Evolutionary conservation across 2,888 invertebrate genomes (phyloP), one percentile per base, ranked within the genome.

Genomic region (Stratiomys singularior): DNA sequence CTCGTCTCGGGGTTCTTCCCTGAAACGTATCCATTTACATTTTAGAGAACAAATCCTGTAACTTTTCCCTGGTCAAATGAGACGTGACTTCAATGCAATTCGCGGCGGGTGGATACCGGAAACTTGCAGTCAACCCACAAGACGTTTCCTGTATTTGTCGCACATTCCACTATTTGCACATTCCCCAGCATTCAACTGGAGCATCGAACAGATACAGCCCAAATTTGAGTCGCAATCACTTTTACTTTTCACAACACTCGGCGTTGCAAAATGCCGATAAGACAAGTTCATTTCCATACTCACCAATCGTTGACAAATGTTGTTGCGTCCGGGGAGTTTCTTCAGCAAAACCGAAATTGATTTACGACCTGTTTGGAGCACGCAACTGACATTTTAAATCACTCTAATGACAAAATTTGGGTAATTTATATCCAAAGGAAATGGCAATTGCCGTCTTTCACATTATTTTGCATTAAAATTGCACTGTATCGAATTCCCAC

Each of bases 191-290:
- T n/a, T 52, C 4, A 13, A 18, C 52, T 9, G 3, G 7, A 13
- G 4, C 15, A 18, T 5, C 52, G 52, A 18, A 9, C 4, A 52
- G 37, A 37, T 37, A 37, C 37, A 37, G 9, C 37, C 7, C 4
- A 13, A 44, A 4, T 18, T 13, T 28, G 11, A 69, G 5, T 30
- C 18, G 58, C 58, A 7, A 67, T 58, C 74, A 74, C 74, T 74
- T 74, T 74, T 74, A 74, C 74, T 74, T 74, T 74, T 44, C 74
- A 74, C 28, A 52, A 13, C 67, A 21, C 18, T 52, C 4, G 2
- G 15, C 52, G 18, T 18, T 13, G 52, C 44, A 44, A 44, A 44
- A 44, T 9, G 44, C 44, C 44, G 18, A 58, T 18, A 18, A 18
- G 67, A 44, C 37, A 67, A 18, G 44, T 67, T 52, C n/a, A 52